Evolutionary conservation across 2,888 invertebrate species (phyloP), one percentile per base, ranked within the genome.

Genomic region (Drosophila austrosaltans): DNA sequence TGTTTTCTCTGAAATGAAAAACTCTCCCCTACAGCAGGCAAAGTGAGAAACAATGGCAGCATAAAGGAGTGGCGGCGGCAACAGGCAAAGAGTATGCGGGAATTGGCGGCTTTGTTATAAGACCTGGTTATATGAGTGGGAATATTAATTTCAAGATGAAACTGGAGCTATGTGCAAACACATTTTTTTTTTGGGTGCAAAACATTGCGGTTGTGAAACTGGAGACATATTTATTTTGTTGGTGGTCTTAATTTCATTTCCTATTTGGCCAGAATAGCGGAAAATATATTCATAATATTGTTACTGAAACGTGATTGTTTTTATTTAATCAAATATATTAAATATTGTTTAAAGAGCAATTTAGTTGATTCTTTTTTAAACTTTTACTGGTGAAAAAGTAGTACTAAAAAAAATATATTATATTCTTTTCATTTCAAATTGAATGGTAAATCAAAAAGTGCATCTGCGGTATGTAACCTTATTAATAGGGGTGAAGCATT

Each of bases 1-100:
- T 78, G 82, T 73, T 76, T 76, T 76, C 77, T 62, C 75, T 80
- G 76, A 80, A 83, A 81, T 81, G 84, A 72, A 89, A 86, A 81
- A 78, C 77, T 69, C 69, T 68, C 69, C 64, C 72, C 69, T 66
- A 58, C 67, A 61, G 63, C 12, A 22, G 48, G 25, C 48, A 48
- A 48, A 25, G 48, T 48, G 48, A 48, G 48, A 48, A 48, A 48
- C 48, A 48, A 48, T 48, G 48, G 48, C 25, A 25, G 48, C n/a
- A 10, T 6, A 39, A 57, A 32, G 22, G 57, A 36, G 12, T 16
- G 10, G 2, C 16, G 16, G 16, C 16, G 16, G 16, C 16, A 16
- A 16, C 36, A 48, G 10, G 36, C 22, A 22, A 12, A 8, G 7
- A 30, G 30, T 10, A 30, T 5, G n/a, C 2, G 25, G 8, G 57